Base-by-base conservation (phyloP, 2,797 vertebrate genomes). In the Champsocephalus esox region DNA sequence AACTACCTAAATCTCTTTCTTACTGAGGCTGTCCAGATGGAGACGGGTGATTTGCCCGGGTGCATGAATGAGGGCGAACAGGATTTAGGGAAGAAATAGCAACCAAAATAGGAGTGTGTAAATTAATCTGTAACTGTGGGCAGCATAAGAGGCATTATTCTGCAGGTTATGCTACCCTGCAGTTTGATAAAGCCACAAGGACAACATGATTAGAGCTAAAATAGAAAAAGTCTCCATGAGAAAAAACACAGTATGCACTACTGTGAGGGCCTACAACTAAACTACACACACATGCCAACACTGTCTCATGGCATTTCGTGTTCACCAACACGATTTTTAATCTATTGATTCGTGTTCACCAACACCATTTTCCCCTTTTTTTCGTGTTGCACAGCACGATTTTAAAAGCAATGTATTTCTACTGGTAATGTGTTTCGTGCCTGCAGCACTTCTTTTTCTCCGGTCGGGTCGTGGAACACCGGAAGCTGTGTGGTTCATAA, bases 21-120 rank as follows among this genome's bases (percentile, higher is more conserved):
- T 57, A 63, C 58, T 73, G 32, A 63, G 28, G 24, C 57, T 67
- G 60, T 75, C 60, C 62, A 73, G 54, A 71, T 69, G 59, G 62
- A 54, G 59, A 63, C 2, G 13, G n/a, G 54, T 38, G 73, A 70
- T 82, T 46, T 56, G 45, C 6, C 17, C 9, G 0, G 24, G 9
- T 50, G 48, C 17, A 21, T 69, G 38, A 70, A 73, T 46, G 43
- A 76, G 55, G 34, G 17, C 50, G 73, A 67, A 52, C 5, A 69
- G 66, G 56, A 62, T 72, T 79, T 70, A 57, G 10, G 14, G 69
- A 56, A 44, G 24, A 73, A 77, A 57, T 32, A 24, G 21, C 41
- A 46, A 57, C 73, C n/a, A 32, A 62, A 55, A 61, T 49, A 41
- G 45, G 11, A 70, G 41, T 41, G 11, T 34, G 38, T 69, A 67